Evolutionary conservation across 2,888 invertebrate genomes (phyloP).

Genomic region (Polylopha cassiicola): DNA sequence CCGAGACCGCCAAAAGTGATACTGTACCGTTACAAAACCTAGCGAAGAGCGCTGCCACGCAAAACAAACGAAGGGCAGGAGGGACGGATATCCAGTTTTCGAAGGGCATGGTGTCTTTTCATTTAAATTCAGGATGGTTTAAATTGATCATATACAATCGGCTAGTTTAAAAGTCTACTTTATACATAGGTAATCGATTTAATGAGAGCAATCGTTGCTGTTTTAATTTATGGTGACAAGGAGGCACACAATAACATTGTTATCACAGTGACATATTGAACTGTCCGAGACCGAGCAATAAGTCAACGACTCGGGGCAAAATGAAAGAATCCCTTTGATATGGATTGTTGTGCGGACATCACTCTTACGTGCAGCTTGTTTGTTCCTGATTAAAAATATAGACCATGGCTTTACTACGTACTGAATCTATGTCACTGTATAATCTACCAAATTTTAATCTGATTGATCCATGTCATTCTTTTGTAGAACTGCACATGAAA

Average conservation of each 20-base stretch:
- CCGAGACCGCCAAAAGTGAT: slow-evolving; percentile 41
- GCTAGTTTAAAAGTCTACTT: slow-evolving; percentile 12
- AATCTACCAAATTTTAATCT: too few relatives aligned
- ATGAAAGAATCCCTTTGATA: slow-evolving; percentile 51
- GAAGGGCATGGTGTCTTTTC: slow-evolving; percentile 40
- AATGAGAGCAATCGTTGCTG: slow-evolving; percentile 31
- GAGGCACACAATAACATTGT: slow-evolving; percentile 52
- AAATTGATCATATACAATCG: slow-evolving; percentile 28
- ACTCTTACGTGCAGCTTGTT: slow-evolving; percentile 35
- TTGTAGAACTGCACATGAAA: too few relatives aligned
- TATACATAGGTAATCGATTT: slow-evolving; percentile 17
- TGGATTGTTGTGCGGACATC: slow-evolving; percentile 34
- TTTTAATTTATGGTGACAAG: slow-evolving; percentile 37
- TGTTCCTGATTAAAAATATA: too few relatives aligned
- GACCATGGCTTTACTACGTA: too few relatives aligned
- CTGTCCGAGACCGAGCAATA: slow-evolving; percentile 51
- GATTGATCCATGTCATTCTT: too few relatives aligned
- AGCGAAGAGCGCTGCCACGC: slow-evolving; percentile 30
- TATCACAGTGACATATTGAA: slow-evolving; percentile 54
- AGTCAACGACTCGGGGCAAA: slow-evolving; percentile 56
- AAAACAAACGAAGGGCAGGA: slow-evolving; percentile 57
- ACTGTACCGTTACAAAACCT: slow-evolving; percentile 63
- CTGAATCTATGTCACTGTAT: too few relatives aligned
- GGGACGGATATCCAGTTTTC: slow-evolving; percentile 52
- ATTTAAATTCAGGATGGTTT: slow-evolving; percentile 50